Evolutionary conservation across 2,113 vertebrate genomes (phyloP).

Genomic region (Clupea harengus): DNA sequence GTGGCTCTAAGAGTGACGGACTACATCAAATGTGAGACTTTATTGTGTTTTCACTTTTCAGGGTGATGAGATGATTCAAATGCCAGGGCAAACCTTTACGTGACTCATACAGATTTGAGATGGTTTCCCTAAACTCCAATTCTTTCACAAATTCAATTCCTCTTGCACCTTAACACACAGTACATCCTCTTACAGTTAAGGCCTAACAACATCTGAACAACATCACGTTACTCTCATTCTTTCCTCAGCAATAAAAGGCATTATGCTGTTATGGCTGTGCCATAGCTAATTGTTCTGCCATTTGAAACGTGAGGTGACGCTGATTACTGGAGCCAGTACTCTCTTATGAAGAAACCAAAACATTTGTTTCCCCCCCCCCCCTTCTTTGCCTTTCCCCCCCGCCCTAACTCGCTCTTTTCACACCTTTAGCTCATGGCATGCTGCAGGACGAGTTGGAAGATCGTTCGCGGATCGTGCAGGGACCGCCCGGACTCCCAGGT

Average conservation of each 20-base stretch:
- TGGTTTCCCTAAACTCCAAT: background rate
- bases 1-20: constrained; percentile 82
- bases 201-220: too few relatives aligned
- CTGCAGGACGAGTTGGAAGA: constrained; percentile 73
- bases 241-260: too few relatives aligned
- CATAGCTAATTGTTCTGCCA: too few relatives aligned
- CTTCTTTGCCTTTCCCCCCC: background rate
- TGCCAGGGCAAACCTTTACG: too few relatives aligned
- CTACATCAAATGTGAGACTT: constrained; percentile 79
- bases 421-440: constrained; percentile 75
- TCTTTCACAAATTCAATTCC: background rate
- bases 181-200: too few relatives aligned
- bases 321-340: too few relatives aligned
- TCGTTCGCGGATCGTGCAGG: constrained; percentile 57
- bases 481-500: constrained; percentile 71
- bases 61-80: too few relatives aligned
- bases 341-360: background rate
- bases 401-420: constrained; percentile 12
- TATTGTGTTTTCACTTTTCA: background rate
- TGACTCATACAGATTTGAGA: too few relatives aligned
- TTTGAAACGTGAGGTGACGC: too few relatives aligned
- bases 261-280: too few relatives aligned
- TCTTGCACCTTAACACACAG: background rate
- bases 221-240: too few relatives aligned
- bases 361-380: background rate